Evolutionary conservation across 2,113 vertebrate species (phyloP), one percentile per base, ranked within the genome.

Genomic region (Chlamydotis undulata): DNA sequence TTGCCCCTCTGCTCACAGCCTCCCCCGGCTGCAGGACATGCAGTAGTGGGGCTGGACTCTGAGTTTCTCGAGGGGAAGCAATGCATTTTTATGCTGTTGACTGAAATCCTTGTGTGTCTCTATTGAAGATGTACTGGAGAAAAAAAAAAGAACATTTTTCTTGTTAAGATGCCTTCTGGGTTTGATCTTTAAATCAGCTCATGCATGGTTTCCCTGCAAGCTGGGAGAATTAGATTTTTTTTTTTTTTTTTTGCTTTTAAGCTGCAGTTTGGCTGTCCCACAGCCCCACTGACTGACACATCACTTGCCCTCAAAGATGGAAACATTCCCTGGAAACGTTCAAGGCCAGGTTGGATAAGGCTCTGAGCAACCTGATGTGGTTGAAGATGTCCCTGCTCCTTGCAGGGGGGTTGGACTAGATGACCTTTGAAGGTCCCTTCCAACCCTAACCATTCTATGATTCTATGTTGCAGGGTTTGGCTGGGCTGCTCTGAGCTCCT

Each of bases 151-250:
- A 19, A 12, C 4, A 1, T 41, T 31, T 45, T 67, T 28, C 9
- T 31, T 23, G 1, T 24, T 28, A 25, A 64, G 16, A 19, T 52
- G 12, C 3, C 0, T 64, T 56, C 77, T 31, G 60, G n/a, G 18
- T 47, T 65, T 64, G 49, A 60, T n/a, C 22, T 87, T 49, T 39
- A 67, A 13, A 26, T 31, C 33, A 31, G 47, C 19, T 74, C 8
- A 1, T 7, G 31, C 10, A 0, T 25, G 16, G 3, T 50, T 85
- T 55, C 53, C 8, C 13, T 1, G 3, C 0, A 1, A 64, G 13
- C 28, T 37, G 37, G 45, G 29, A 49, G 21, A 43, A 43, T 43
- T 43, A 43, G 41, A 43, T 16, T 43, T 43, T 43, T 15, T 39
- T 43, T 43, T 65, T 35, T 35, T 35, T 35, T 35, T 35, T 35